Conservation (phyloP, 37 sponge, comb jelly and placozoan genomes). For the Diacarnus erythraeanus region DNA sequence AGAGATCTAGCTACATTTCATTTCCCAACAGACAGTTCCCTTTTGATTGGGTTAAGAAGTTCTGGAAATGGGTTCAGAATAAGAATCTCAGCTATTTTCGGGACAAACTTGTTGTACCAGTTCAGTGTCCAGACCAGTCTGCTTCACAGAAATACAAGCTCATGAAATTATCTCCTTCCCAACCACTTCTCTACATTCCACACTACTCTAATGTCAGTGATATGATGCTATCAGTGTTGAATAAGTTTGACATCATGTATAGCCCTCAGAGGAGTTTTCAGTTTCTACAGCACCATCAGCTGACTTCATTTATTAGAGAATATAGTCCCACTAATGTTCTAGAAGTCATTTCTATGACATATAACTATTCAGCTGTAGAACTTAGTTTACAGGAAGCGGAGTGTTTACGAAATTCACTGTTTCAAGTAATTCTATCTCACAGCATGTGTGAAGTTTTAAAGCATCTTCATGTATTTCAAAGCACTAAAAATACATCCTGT, state of each 20-base stretch:
- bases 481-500: background rate
- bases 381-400: too few relatives aligned
- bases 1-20: background rate
- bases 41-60: conserved; percentile 18
- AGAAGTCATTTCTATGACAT: too few relatives aligned
- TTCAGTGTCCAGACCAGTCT: background rate
- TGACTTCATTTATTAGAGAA: too few relatives aligned
- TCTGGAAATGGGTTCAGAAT: conserved; percentile 42
- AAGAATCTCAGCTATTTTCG: conserved; percentile 9
- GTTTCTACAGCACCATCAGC: background rate
- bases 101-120: conserved; percentile 11
- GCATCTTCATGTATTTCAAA: too few relatives aligned
- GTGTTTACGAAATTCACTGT: background rate
- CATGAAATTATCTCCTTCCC: too few relatives aligned
- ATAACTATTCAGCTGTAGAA: too few relatives aligned
- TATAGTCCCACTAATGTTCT: too few relatives aligned
- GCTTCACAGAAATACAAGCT: too few relatives aligned
- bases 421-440: background rate
- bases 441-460: background rate
- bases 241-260: background rate
- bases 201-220: background rate
- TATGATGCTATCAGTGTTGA: background rate
- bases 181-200: background rate
- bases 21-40: background rate
- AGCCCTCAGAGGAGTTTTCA: background rate